Evolutionary conservation across 2,888 invertebrate species (phyloP), one percentile per base, ranked within the genome.

Genomic region (Sphecodes monilicornis): DNA sequence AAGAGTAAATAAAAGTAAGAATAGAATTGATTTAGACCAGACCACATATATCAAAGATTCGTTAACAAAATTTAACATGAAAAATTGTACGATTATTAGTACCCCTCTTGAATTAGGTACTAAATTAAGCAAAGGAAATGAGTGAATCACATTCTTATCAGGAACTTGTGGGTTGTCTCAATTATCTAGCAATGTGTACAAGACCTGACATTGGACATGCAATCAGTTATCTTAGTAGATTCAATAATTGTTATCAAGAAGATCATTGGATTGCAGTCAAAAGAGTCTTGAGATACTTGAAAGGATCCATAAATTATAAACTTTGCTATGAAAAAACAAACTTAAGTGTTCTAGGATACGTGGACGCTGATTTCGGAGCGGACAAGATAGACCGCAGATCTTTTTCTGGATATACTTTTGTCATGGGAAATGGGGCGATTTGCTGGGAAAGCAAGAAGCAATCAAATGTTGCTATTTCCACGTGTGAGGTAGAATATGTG

Each of bases 11-110:
- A n/a, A n/a, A n/a, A n/a, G n/a, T n/a, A n/a, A n/a, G n/a, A n/a
- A n/a, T n/a, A n/a, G n/a, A n/a, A n/a, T n/a, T n/a, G n/a, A 6
- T 32, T 71, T 71, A 13, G 46, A 71, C 18, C 46, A 71, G 43
- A 46, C 8, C 22, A 29, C 4, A 16, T 71, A 71, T 29, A 41
- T 70, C 11, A 18, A 43, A 46, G 41, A 32, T 6, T 4, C 32
- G 11, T 22, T 71, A 71, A 50, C 16, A 6, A 71, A 29, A 71
- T 71, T 71, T 22, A 50, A 71, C 18, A 39, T 54, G 36, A 11
- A n/a, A 13, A n/a, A 72, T 16, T 72, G 22, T 11, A 36, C 39
- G 11, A 43, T 4, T n/a, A 26, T n/a, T 26, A 43, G 69, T 41
- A 69, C 43, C 4, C 26, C 69, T 18, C 22, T 69, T 22, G 50